Evolutionary conservation across 2,113 vertebrate genomes (phyloP), one percentile per base, ranked within the genome.

Genomic region (Carollia perspicillata): DNA sequence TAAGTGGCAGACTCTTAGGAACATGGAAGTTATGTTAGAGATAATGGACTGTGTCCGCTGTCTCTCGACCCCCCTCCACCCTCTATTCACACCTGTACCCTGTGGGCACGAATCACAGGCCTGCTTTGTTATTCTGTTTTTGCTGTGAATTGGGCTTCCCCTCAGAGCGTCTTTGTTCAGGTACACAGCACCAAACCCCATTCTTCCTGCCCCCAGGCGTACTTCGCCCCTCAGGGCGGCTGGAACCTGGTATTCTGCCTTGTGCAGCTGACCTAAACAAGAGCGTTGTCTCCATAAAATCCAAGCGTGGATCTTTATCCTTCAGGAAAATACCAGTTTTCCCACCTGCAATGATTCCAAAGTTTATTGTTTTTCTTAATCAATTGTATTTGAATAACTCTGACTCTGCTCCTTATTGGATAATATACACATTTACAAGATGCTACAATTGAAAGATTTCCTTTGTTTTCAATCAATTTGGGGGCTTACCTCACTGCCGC

Each of bases 341-440:
- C 81, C 63, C 13, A 51, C 78, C 74, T 87, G 30, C 9, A 51
- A 5, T 53, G 44, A 66, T 87, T 84, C n/a, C 55, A 84, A 84
- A 69, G 30, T 84, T 78, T 85, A 63, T 75, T 94, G 18, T 55
- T 80, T 87, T 89, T 89, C n/a, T 47, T 49, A 75, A 75, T 84
- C 28, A 90, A 63, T 16, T 47, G 22, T 30, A 63, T 93, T 93
- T 75, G 37, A 85, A 55, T 69, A 58, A 66, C n/a, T 74, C 0
- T 71, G 4, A 37, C 66, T 63, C n/a, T 84, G 8, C 75, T 84
- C 88, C 85, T 78, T 33, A 68, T 44, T 93, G 72, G 14, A 84
- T 71, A 90, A 55, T 40, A 37, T 51, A 10, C 5, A 20, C 42
- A 40, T 74, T 66, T 72, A 89, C 6, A 3, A 89, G 60, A 68